Evolutionary conservation across 1,140 invertebrate genomes (phyloP), one percentile per base, ranked within the genome.

Genomic region (Pseudomyrmex dendroicus): DNA sequence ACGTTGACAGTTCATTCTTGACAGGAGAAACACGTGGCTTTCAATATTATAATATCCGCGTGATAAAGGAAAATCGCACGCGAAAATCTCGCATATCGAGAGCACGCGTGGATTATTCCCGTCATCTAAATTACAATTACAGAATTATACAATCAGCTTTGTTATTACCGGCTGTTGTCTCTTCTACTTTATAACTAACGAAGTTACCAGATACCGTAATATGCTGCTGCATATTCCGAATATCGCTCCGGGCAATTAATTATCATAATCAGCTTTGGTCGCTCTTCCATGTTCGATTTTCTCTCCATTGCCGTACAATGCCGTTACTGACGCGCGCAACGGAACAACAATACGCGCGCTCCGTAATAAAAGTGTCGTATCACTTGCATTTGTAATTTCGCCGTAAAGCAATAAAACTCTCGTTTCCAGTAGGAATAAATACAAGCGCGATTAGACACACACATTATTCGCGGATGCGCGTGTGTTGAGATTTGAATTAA

Each of bases 241-340:
- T 35, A 35, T 88, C 54, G 67, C 84, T 54, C 76, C n/a, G 13
- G 50, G 84, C 82, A 74, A 86, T 89, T 80, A 87, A 86, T 89
- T 89, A 86, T 82, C 76, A 84, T 89, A 89, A 89, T 89, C 88
- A 89, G 84, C 78, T 76, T 76, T 59, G 44, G 35, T 2, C 44
- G 52, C 57, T 54, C 67, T 82, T 56, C 48, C 52, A 50, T 62
- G 74, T 86, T 72, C 70, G 52, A 85, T 82, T 85, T 22, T 61
- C 76, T 17, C 17, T 54, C 13, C 50, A 52, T 44, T 56, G 59
- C 15, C 35, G 9, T 44, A 54, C 63, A 57, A 64, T 83, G 59
- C 59, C n/a, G 10, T 35, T 35, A 35, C 0, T 35, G 35, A 35
- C 35, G 35, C 35, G 35, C 35, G 35, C 35, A 35, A 4, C 10